Percentiles rank a stretch among this genome's conserved stretches.
phyloP scores from a whole-genome alignment of 2,113 vertebrate species.

The Scolopax mira region DNA sequence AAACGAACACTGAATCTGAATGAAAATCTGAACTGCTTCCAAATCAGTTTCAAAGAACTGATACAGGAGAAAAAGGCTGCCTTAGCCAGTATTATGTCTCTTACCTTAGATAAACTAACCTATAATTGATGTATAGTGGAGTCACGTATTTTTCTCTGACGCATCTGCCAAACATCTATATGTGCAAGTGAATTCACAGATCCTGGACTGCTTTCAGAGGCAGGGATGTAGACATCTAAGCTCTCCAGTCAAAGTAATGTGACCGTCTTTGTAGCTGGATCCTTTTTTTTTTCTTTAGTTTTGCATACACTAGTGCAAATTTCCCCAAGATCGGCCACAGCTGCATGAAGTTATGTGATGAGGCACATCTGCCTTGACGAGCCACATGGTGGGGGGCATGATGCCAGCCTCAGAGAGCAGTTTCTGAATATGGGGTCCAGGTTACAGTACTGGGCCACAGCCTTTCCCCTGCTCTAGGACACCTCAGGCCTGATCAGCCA shows the following conservation, averaged over 20 bases:
- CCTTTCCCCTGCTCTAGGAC: neutral
- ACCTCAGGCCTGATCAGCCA: neutral
- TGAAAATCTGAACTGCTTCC: slow-evolving; percentile 13
- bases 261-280: neutral
- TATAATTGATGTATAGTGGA: neutral
- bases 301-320: neutral
- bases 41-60: slow-evolving; percentile 31
- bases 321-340: neutral
- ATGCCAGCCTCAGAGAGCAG: neutral
- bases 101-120: slow-evolving; percentile 30
- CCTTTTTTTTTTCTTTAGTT: neutral
- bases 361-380: neutral
- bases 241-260: neutral
- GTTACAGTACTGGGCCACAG: neutral
- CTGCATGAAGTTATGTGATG: neutral
- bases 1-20: neutral
- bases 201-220: slow-evolving; percentile 5
- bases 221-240: neutral
- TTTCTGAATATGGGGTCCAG: neutral
- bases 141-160: neutral
- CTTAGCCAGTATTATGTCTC: slow-evolving; percentile 7
- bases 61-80: neutral
- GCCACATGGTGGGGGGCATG: neutral
- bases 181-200: neutral
- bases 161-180: slow-evolving; percentile 6